Base-by-base conservation (phyloP, 92 coral and sea anemone genomes). In the Isaurus tuberculatus region DNA sequence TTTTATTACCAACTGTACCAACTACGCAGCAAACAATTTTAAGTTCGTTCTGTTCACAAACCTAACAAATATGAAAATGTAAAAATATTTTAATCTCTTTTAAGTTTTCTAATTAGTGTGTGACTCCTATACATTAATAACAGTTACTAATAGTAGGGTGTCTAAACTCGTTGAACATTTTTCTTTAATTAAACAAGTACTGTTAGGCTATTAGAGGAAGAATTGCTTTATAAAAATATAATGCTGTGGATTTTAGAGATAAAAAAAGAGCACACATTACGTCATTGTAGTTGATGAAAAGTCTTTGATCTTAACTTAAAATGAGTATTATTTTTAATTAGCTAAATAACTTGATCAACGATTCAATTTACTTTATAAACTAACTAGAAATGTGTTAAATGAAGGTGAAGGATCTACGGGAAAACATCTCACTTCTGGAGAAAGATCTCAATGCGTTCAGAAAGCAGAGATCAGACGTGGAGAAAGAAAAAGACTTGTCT, bases 401-500 rank as follows among this genome's bases (percentile, higher is more conserved):
- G 3, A 16, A 77, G 82, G 82, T 77, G 22, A 36, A 77, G 32
- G 82, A 77, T 26, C 14, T 77, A 11, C 64, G 82, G 3, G 70
- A 77, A 40, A 77, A 32, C 27, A 42, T 77, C 0, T 77, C 82
- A 15, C 13, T 16, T 11, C 82, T 77, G 48, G 82, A 77, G 34
- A 58, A 48, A 32, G 82, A 77, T 36, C 82, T 77, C 48, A 33
- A 34, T 53, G 22, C 20, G 16, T 77, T 77, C 70, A 77, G 82
- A 77, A 77, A 36, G 70, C 64, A 57, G 51, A 77, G 68, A 26
- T 77, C 82, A 60, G 82, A 77, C 34, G 64, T 77, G 3, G 82
- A 77, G 82, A 77, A 77, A 20, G 70, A 77, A 19, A 77, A 77
- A 23, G 82, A 77, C 68, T 57, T 57, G 51, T 77, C 82, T 61